Conservation (phyloP, 2,797 vertebrate genomes). For the Zenarchopterus dispar region DNA sequence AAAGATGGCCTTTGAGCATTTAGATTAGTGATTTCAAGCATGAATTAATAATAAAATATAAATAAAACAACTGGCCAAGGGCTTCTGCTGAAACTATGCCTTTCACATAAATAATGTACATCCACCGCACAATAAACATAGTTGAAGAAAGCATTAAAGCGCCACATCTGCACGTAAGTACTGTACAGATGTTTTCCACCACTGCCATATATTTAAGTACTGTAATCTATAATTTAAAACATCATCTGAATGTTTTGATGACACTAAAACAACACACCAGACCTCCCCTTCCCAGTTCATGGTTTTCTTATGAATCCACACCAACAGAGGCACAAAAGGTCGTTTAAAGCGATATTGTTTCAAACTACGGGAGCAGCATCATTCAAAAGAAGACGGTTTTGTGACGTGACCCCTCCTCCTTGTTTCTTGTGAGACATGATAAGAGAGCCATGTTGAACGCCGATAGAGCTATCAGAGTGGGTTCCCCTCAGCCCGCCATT, state of each 20-base stretch:
- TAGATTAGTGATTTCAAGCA: too few relatives aligned
- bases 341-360: background rate
- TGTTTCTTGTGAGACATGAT: conserved; percentile 58
- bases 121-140: too few relatives aligned
- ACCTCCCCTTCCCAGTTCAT: conserved; percentile 16
- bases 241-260: background rate
- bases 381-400: conserved; percentile 54
- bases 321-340: conserved; percentile 10
- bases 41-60: too few relatives aligned
- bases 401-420: conserved; percentile 49
- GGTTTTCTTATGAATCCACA: background rate
- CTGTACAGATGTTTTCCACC: too few relatives aligned
- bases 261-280: background rate
- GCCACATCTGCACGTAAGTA: too few relatives aligned
- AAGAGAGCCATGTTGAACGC: conserved; percentile 76
- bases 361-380: conserved; percentile 37
- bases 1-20: too few relatives aligned
- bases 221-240: too few relatives aligned
- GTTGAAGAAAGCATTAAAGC: too few relatives aligned
- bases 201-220: too few relatives aligned
- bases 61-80: too few relatives aligned
- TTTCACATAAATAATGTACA: too few relatives aligned
- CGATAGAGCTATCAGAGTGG: conserved; percentile 85
- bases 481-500: conserved; percentile 76
- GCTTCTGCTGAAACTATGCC: too few relatives aligned